Evolutionary conservation across 2,888 invertebrate genomes (phyloP).

Genomic region (Tipula vernalis): DNA sequence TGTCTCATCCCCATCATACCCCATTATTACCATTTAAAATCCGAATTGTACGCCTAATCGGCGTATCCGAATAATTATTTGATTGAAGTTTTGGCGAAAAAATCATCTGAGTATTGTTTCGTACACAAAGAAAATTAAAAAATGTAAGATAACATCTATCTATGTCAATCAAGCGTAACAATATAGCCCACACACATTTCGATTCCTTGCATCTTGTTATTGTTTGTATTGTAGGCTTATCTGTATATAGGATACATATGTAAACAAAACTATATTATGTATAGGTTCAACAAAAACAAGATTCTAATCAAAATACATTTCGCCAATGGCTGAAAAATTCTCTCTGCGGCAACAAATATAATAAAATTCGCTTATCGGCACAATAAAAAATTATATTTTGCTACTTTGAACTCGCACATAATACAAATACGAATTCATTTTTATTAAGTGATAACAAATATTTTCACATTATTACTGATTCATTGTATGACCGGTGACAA

Average conservation of each 20-base stretch:
- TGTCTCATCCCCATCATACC: too few relatives aligned
- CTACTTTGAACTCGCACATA: neutral
- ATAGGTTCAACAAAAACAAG: neutral
- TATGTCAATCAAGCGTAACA: neutral
- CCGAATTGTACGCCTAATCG: too few relatives aligned
- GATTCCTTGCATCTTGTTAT: neutral
- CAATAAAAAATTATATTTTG: neutral
- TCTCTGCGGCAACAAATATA: neutral
- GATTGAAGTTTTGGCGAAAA: neutral
- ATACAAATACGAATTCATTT: neutral
- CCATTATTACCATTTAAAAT: too few relatives aligned
- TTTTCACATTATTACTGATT: neutral
- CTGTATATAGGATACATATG: neutral
- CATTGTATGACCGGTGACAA: neutral
- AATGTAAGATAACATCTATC: neutral
- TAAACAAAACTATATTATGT: neutral
- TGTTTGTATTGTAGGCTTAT: neutral
- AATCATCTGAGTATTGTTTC: neutral
- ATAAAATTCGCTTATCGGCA: neutral
- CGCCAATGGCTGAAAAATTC: neutral
- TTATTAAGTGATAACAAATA: neutral
- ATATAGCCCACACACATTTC: neutral
- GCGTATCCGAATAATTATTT: neutral
- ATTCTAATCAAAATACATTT: neutral
- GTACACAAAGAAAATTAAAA: neutral